Evolutionary conservation across 1,140 invertebrate genomes (phyloP), one percentile per base, ranked within the genome.

Genomic region (Proctacanthus coquilletti): DNA sequence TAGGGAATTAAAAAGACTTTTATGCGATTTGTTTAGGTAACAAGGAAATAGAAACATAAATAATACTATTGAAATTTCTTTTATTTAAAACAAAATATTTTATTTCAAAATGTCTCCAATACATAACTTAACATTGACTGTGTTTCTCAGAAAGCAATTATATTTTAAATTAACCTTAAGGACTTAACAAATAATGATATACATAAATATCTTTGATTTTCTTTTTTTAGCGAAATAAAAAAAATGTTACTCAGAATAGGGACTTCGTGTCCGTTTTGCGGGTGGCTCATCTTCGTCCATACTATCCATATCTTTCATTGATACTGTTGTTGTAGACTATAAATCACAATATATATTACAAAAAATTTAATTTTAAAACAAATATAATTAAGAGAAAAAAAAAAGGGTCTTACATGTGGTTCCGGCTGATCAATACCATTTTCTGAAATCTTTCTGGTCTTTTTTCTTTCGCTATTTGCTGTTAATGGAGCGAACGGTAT

Each of bases 231-330:
- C 8, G 13, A 27, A 27, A 8, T 8, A 27, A 27, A 27, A 27
- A 27, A 27, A 27, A 27, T 27, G 8, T 27, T 27, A 27, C 8
- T 27, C 23, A 9, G 8, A 9, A 27, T 9, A 27, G 5, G 30
- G 30, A 17, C 30, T 32, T 5, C 30, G 9, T 13, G 5, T 17
- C 15, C 30, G 10, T 32, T 32, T 32, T 5, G 30, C 30, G 8
- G 30, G 10, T 13, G 30, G 30, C 13, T 32, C 30, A 32, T 32
- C 30, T 32, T 10, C 15, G 30, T 32, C 30, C 30, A 32, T 32
- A 13, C 30, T 32, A 5, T 32, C 30, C 5, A 6, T 13, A 5
- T 32, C 30, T 6, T 32, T 5, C 13, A 32, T 32, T 32, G 30
- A 6, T 32, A 6, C 13, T 32, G 5, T 17, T 32, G 5, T 32